Base-by-base conservation (phyloP, 2,113 vertebrate species). In the Phalacrocorax carbo region DNA sequence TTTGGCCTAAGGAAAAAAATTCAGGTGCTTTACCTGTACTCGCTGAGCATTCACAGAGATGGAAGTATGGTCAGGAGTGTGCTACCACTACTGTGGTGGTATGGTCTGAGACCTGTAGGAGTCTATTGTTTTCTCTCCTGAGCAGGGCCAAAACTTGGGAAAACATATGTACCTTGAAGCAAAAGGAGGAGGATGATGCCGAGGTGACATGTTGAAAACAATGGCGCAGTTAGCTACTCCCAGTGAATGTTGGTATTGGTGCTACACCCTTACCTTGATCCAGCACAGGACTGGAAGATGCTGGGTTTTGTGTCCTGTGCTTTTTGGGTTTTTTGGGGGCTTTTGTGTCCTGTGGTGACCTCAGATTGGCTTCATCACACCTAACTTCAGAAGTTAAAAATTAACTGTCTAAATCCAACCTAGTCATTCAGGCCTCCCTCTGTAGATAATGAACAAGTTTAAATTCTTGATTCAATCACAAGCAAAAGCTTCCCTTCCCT, bases 381-480 rank as follows among this genome's bases (percentile, higher is more conserved):
- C 58, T 73, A 32, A 58, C 60, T 60, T 60, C 48, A 55, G 29
- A 78, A 86, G 91, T 94, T 96, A 95, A 94, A 88, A 49, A 81
- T 96, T 94, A 96, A 92, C 93, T 32, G 14, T 16, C 49, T 82
- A 42, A 73, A 70, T 46, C 16, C 55, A 70, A 40, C 36, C 54
- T 20, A 30, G 69, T 49, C 77, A n/a, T 62, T 46, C 80, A 77
- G 42, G 46, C 73, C n/a, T 95, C n/a, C 52, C 42, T 11, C 11
- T 0, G 20, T 6, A 92, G 86, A 68, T 88, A 78, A 88, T 2
- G 0, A 38, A 38, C 30, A n/a, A 49, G 75, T 92, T 95, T 94
- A 2, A 0, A 55, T 48, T 90, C 48, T 51, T 58, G 60, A 32
- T 55, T 72, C 79, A 51, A n/a, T 26, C 69, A 32, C 54, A 58